Conservation (phyloP, 2,113 vertebrate species). For the Equus przewalskii region DNA sequence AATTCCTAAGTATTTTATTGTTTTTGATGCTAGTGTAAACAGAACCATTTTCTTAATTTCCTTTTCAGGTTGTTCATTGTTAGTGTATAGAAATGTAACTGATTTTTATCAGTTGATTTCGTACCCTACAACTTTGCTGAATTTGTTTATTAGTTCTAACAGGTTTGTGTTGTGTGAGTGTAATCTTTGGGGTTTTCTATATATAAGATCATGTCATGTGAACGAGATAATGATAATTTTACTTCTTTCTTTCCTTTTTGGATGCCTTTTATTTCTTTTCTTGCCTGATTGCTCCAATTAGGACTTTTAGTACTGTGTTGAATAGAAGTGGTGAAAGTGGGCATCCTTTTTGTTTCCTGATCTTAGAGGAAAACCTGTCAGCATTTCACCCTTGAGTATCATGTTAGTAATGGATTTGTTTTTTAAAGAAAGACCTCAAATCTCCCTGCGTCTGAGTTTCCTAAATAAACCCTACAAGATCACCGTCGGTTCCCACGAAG, state of each 20-base stretch:
- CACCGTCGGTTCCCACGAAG: not conserved
- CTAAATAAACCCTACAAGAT: not conserved
- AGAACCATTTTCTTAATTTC: not conserved
- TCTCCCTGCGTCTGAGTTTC: constrained; percentile 19
- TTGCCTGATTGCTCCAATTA: not conserved
- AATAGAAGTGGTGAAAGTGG: not conserved
- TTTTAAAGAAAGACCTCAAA: not conserved
- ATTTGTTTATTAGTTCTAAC: not conserved
- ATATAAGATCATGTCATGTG: not conserved
- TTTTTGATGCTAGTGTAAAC: not conserved
- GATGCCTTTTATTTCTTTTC: not conserved
- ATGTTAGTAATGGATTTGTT: not conserved
- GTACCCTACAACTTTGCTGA: not conserved
- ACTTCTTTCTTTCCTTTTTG: not conserved
- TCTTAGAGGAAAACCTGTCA: not conserved
- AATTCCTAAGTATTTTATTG: not conserved
- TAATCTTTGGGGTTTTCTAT: not conserved
- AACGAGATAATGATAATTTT: not conserved
- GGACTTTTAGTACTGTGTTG: not conserved
- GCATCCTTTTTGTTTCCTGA: not conserved
- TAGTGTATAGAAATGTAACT: not conserved
- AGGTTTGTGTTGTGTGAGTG: not conserved
- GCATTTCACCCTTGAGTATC: not conserved
- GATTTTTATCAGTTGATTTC: not conserved
- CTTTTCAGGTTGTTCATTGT: not conserved